These are phyloP conservation scores for Clusia tigrina DNA, from an alignment of 2,888 invertebrate genomes.

Conservation along the genomic window DNA sequence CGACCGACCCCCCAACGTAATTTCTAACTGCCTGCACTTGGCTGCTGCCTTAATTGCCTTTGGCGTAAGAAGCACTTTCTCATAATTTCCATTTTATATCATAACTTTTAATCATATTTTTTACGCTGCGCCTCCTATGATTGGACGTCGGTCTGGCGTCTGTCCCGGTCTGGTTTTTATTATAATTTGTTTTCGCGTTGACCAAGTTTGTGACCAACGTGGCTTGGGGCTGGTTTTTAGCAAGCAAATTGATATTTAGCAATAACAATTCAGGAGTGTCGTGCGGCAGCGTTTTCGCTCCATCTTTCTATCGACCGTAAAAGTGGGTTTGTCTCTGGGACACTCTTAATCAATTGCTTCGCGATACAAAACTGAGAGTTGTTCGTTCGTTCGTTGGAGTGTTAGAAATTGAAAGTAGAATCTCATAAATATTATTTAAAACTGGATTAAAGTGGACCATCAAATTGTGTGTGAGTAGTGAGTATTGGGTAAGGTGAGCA, in stretches of 20 bases:
- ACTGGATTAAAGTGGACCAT: neutral
- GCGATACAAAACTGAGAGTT: neutral
- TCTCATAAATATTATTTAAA: neutral
- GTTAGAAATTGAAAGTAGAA: neutral
- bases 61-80: conserved; percentile 40
- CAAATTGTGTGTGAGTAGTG: neutral
- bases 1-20: conserved; percentile 47
- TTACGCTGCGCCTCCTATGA: conserved; percentile 5
- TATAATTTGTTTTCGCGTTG: neutral
- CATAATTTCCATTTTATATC: conserved; percentile 12
- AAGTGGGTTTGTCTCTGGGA: neutral
- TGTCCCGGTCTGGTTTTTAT: neutral
- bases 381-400: neutral
- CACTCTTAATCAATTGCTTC: neutral
- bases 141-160: conserved; percentile 33
- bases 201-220: neutral
- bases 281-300: neutral
- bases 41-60: neutral
- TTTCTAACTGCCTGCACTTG: conserved; percentile 37
- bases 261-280: conserved; percentile 35
- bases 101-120: conserved; percentile 5
- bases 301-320: neutral
- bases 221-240: neutral
- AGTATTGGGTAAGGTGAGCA: neutral
- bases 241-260: conserved; percentile 42